phyloP scores from a whole-genome alignment of 2,797 vertebrate genomes.

The Chrosomus eos region DNA sequence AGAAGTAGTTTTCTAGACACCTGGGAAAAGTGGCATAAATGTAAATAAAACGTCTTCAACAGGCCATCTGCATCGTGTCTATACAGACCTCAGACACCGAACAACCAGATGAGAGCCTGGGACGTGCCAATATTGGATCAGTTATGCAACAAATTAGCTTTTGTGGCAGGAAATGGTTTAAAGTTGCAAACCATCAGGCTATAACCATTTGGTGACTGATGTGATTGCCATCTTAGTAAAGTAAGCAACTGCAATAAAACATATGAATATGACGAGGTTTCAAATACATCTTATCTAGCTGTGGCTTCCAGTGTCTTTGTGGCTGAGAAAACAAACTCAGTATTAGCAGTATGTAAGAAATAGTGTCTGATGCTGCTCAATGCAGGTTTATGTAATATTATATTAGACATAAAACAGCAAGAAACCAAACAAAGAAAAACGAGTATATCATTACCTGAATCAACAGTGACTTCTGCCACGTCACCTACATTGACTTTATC shows the following conservation, averaged over 20 bases:
- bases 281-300: background rate
- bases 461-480: constrained; percentile 5
- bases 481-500: background rate
- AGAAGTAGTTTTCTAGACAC: background rate
- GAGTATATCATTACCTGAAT: constrained; percentile 41
- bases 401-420: background rate
- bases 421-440: background rate
- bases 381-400: background rate
- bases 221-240: constrained; percentile 49
- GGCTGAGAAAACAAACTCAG: constrained; percentile 3
- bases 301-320: constrained; percentile 1
- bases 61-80: background rate
- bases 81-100: constrained; percentile 49
- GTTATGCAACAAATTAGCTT: constrained; percentile 59
- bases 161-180: constrained; percentile 71
- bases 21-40: background rate
- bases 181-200: constrained; percentile 70
- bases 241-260: constrained; percentile 41
- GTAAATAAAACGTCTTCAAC: background rate
- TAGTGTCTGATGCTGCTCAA: background rate
- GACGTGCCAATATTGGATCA: constrained; percentile 78
- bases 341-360: background rate
- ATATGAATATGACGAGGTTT: constrained; percentile 3
- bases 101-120: constrained; percentile 58
- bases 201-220: constrained; percentile 63